These are phyloP conservation scores for Achroia grisella DNA, from an alignment of 1,140 invertebrate species.

Conservation along the genomic window DNA sequence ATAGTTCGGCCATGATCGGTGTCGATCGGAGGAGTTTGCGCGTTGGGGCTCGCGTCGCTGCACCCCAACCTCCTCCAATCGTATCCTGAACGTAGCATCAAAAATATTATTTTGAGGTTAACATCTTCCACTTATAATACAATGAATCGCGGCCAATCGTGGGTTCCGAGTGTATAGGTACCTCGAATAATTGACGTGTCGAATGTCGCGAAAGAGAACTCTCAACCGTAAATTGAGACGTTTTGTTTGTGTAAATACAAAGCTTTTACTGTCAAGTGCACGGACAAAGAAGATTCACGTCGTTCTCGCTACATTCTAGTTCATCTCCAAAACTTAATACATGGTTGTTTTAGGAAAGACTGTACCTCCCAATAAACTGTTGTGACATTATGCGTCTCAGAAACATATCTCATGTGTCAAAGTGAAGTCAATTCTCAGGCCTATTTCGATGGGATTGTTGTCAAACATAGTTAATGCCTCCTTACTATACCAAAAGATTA, in stretches of 20 bases:
- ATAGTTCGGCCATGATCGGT: slow-evolving; percentile 27
- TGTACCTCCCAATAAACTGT: slow-evolving; percentile 30
- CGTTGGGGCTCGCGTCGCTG: slow-evolving; percentile 30
- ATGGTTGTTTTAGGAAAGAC: slow-evolving; percentile 38
- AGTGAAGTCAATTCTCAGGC: slow-evolving; percentile 60
- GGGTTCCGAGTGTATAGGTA: slow-evolving; percentile 23
- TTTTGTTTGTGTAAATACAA: slow-evolving; percentile 73
- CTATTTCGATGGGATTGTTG: slow-evolving; percentile 36
- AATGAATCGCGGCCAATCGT: slow-evolving; percentile 39
- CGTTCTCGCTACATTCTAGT: slow-evolving; percentile 32
- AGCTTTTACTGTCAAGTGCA: slow-evolving; percentile 69
- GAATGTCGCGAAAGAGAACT: slow-evolving; percentile 66
- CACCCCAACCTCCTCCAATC: slow-evolving; percentile 47
- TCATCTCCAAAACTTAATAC: slow-evolving; percentile 35
- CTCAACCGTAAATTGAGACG: slow-evolving; percentile 61
- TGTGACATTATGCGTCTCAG: slow-evolving; percentile 30
- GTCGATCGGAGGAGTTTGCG: slow-evolving; percentile 44
- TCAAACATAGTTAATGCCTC: slow-evolving; percentile 18
- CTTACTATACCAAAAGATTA: slow-evolving; percentile 21
- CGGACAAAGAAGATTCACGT: slow-evolving; percentile 63
- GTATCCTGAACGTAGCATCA: slow-evolving; percentile 60
- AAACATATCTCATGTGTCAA: slow-evolving; percentile 47
- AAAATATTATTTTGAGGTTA: slow-evolving; percentile 72
- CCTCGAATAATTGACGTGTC: slow-evolving; percentile 38
- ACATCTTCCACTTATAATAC: slow-evolving; percentile 33